Conservation (phyloP, 2,113 vertebrate species). For the Urocynchramus pylzowi region DNA sequence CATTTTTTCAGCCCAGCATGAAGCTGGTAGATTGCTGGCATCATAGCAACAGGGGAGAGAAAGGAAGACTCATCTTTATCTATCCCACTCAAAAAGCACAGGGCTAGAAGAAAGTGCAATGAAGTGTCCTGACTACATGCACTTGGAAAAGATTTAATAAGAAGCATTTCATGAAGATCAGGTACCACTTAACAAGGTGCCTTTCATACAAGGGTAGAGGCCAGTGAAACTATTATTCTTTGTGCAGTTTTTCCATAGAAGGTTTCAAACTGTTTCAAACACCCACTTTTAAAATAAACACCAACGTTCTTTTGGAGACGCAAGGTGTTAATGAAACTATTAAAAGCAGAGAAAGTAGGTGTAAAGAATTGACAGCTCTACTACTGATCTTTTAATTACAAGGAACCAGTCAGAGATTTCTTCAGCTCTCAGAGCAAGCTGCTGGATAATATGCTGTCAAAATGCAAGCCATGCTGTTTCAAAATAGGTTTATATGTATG, state of each 20-base stretch:
- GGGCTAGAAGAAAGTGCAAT: constrained; percentile 14
- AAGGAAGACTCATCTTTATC: constrained; percentile 65
- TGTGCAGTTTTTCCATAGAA: background rate
- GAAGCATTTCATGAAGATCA: constrained; percentile 64
- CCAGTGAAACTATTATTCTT: constrained; percentile 28
- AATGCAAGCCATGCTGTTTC: background rate
- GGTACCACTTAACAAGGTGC: constrained; percentile 61
- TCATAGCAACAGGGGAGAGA: constrained; percentile 63
- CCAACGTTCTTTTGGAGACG: background rate
- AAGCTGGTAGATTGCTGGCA: constrained; percentile 66
- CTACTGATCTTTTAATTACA: constrained; percentile 40
- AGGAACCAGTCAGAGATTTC: constrained; percentile 14
- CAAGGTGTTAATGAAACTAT: constrained; percentile 24
- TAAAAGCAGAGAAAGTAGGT: constrained; percentile 43
- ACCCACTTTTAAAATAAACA: constrained; percentile 12
- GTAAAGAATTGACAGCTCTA: constrained; percentile 25
- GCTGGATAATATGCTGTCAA: constrained; percentile 12
- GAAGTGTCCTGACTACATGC: constrained; percentile 18
- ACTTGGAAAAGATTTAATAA: constrained; percentile 57
- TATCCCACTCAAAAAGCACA: constrained; percentile 54
- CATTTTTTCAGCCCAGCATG: constrained; percentile 77
- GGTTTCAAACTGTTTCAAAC: background rate
- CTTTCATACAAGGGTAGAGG: constrained; percentile 59
- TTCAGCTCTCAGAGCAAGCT: background rate
- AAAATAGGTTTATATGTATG: background rate